Evolutionary conservation across 2,888 invertebrate genomes (phyloP).

Genomic region (Pristionchus exspectatus): DNA sequence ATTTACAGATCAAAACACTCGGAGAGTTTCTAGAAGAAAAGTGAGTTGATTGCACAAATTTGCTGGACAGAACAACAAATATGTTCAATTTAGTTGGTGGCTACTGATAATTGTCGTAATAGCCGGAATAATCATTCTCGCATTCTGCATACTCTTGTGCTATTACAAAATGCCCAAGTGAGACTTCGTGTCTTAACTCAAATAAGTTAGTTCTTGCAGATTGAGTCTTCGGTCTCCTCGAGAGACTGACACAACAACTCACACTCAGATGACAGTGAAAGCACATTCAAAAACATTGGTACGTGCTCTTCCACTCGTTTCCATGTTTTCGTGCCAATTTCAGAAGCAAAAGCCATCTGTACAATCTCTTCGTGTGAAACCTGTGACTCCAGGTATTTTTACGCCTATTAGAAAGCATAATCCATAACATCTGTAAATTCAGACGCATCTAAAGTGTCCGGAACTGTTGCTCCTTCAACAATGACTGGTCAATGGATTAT

Average conservation of each 20-base stretch:
- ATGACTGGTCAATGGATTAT: neutral
- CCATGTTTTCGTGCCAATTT: neutral
- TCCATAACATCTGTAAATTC: neutral
- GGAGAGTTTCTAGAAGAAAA: neutral
- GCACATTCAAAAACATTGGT: neutral
- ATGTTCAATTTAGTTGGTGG: neutral
- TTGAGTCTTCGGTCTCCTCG: neutral
- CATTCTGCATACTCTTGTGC: neutral
- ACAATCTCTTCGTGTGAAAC: neutral
- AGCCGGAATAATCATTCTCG: neutral
- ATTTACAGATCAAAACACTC: neutral
- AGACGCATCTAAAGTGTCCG: neutral
- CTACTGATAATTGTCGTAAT: neutral
- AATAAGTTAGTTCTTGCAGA: neutral
- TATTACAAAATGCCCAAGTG: neutral
- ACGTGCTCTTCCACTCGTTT: neutral
- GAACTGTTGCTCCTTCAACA: neutral
- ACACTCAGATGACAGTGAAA: neutral
- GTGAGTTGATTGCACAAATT: neutral
- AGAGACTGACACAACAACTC: neutral
- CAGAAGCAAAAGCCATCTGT: neutral
- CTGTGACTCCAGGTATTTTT: neutral
- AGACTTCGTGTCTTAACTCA: neutral
- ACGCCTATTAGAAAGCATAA: neutral
- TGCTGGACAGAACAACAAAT: neutral